A percentile compares a stretch with the other conserved stretches of the same genome.
These are phyloP conservation scores for Noctua janthina DNA, from an alignment of 2,888 invertebrate species.

Conservation along the genomic window DNA sequence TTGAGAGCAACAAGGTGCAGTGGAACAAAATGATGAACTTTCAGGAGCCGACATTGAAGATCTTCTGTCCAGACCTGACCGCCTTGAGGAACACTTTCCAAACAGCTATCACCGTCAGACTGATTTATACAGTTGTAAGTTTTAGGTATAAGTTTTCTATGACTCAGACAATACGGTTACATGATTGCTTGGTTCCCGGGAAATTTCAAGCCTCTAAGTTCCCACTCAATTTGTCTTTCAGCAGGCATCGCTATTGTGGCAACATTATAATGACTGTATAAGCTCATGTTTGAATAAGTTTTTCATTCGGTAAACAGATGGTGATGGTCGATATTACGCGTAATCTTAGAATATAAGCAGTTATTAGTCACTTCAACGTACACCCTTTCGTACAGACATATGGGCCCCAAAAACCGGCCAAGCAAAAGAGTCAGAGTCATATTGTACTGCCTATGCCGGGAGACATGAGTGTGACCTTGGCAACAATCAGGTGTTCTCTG, in stretches of 20 bases:
- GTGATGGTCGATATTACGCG: neutral
- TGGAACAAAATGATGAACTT: constrained; percentile 90
- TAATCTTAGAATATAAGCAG: neutral
- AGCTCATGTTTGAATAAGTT: neutral
- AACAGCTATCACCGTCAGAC: constrained; percentile 84
- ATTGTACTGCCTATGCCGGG: constrained; percentile 63
- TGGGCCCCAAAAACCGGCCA: constrained; percentile 67
- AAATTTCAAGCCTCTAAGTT: neutral
- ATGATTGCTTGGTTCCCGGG: neutral
- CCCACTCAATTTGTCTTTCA: neutral
- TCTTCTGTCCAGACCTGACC: constrained; percentile 87
- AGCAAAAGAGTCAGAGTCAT: constrained; percentile 75
- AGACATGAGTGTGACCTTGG: constrained; percentile 83
- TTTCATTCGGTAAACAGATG: too few relatives aligned
- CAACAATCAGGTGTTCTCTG: constrained; percentile 86
- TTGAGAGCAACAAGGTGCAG: constrained; percentile 86
- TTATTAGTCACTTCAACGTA: neutral
- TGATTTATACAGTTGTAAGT: constrained; percentile 89
- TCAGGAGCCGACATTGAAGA: constrained; percentile 86
- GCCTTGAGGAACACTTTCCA: constrained; percentile 90
- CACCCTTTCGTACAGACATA: constrained; percentile 17
- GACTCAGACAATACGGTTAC: neutral
- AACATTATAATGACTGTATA: neutral
- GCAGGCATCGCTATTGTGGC: neutral
- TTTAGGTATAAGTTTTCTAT: neutral